Conservation (phyloP, 2,797 vertebrate genomes). For the Dallia pectoralis region DNA sequence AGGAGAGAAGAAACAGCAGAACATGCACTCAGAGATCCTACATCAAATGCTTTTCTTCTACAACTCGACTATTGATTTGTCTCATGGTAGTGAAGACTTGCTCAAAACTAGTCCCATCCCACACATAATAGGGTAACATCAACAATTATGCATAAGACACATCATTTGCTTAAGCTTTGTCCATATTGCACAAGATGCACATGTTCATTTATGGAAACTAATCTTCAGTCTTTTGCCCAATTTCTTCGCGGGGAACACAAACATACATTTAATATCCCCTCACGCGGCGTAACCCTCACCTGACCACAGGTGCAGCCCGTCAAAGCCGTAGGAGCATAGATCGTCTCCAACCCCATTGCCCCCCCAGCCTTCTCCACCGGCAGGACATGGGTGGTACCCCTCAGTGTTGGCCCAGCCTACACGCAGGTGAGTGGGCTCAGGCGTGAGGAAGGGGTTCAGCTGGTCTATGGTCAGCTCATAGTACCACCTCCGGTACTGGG, state of each 20-base stretch:
- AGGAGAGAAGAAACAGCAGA: neutral
- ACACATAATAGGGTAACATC: neutral
- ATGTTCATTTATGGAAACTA: too few relatives aligned
- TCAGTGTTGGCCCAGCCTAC: constrained; percentile 91
- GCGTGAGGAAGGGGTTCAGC: constrained; percentile 83
- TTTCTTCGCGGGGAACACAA: neutral
- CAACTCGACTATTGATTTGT: neutral
- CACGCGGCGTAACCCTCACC: constrained; percentile 65
- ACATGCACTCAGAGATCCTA: neutral
- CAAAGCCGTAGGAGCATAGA: constrained; percentile 91
- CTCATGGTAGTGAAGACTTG: neutral
- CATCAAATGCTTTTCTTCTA: neutral
- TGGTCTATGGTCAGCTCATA: constrained; percentile 91
- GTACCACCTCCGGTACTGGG: constrained; percentile 93
- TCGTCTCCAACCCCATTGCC: constrained; percentile 91
- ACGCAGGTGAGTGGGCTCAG: constrained; percentile 89
- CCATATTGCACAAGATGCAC: too few relatives aligned
- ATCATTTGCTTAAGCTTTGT: too few relatives aligned
- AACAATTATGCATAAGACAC: too few relatives aligned
- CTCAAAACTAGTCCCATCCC: neutral
- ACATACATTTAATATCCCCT: neutral
- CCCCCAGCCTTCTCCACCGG: constrained; percentile 89
- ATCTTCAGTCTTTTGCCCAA: too few relatives aligned
- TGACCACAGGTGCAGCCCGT: constrained; percentile 94
- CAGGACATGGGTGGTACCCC: constrained; percentile 84